Evolutionary conservation across 2,113 vertebrate genomes (phyloP).

Genomic region (Lepus timidus): DNA sequence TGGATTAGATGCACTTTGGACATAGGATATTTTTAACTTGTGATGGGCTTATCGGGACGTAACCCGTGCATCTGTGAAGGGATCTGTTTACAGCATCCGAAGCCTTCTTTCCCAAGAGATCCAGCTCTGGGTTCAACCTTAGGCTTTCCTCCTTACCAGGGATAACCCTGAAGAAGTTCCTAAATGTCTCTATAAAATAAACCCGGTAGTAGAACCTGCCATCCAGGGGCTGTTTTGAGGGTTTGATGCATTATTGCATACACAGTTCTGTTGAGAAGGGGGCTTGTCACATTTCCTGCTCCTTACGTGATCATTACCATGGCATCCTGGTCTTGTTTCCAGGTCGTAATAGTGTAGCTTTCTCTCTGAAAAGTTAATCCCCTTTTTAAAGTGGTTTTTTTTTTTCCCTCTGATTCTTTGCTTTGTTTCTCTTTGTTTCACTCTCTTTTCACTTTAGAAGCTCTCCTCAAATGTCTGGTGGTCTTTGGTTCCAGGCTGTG

Average conservation of each 20-base stretch:
- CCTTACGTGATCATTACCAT: background rate
- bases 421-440: conserved; percentile 1
- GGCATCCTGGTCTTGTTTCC: background rate
- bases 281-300: background rate
- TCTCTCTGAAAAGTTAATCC: background rate
- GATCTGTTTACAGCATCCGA: background rate
- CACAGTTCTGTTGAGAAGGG: background rate
- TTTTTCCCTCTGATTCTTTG: background rate
- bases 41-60: too few species aligned
- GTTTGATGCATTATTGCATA: background rate
- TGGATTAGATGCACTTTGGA: too few species aligned
- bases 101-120: background rate
- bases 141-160: background rate
- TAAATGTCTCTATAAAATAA: background rate
- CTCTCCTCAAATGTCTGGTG: background rate
- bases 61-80: background rate
- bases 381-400: background rate
- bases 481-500: background rate
- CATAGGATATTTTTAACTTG: too few species aligned
- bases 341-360: background rate
- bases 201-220: background rate
- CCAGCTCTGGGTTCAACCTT: background rate
- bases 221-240: background rate
- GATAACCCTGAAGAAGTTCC: background rate
- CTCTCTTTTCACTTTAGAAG: background rate